A percentile compares a stretch with the other conserved stretches of the same genome.
These are phyloP conservation scores for Philopedon plagiatum DNA, from an alignment of 2,888 invertebrate species.

Conservation along the genomic window DNA sequence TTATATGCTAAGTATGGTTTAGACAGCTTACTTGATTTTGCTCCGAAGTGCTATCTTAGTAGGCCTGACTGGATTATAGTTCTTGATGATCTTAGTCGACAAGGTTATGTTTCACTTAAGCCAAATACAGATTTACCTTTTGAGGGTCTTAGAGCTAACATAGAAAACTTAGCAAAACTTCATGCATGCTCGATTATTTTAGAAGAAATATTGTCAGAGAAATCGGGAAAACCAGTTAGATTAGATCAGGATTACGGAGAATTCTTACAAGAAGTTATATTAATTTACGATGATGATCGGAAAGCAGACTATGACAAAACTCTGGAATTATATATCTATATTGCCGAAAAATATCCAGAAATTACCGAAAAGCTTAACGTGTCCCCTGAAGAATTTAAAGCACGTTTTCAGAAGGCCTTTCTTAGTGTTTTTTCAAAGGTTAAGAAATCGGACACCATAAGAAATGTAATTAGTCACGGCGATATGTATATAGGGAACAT, in stretches of 20 bases:
- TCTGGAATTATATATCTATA: neutral
- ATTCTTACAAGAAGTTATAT: slow-evolving; percentile 39
- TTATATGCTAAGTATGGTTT: slow-evolving; percentile 60
- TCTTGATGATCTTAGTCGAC: slow-evolving; percentile 64
- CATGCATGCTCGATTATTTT: slow-evolving; percentile 63
- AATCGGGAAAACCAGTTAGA: slow-evolving; percentile 50
- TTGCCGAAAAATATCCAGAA: slow-evolving; percentile 19
- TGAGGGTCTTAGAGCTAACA: slow-evolving; percentile 51
- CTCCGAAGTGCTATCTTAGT: slow-evolving; percentile 63
- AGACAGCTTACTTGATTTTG: slow-evolving; percentile 52
- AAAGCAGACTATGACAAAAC: neutral
- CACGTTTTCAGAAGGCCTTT: neutral
- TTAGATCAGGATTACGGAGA: slow-evolving; percentile 59
- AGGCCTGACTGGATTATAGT: slow-evolving; percentile 62
- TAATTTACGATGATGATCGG: neutral
- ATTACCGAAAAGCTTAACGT: neutral
- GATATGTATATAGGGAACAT: slow-evolving; percentile 62
- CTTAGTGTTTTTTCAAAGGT: neutral
- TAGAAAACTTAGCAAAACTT: slow-evolving; percentile 58
- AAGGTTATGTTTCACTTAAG: slow-evolving; percentile 41
- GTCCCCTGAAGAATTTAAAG: neutral
- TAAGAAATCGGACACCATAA: slow-evolving; percentile 10
- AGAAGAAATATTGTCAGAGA: slow-evolving; percentile 54
- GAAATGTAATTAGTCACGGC: slow-evolving; percentile 65
- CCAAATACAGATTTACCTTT: slow-evolving; percentile 44